Evolutionary conservation across 1,140 invertebrate species (phyloP), one percentile per base, ranked within the genome.

Genomic region (Drosophila tani): DNA sequence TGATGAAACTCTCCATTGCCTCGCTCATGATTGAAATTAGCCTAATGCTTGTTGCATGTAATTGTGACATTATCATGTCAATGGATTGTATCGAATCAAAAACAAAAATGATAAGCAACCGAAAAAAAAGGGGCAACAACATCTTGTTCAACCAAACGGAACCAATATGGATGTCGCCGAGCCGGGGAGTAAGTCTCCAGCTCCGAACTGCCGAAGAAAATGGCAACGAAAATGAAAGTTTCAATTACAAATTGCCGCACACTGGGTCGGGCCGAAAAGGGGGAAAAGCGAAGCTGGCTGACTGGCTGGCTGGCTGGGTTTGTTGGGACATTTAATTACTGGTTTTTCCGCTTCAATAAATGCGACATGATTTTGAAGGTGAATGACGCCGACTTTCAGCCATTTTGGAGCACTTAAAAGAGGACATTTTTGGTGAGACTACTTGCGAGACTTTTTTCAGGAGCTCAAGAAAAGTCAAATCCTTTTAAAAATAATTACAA

Each of bases 221-320:
- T 75, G 69, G 32, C 83, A 87, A 80, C 82, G 80, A 87, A 87
- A 88, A 87, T 81, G 84, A 87, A 87, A 87, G 83, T 87, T 87
- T 87, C 81, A 78, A 83, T 88, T 87, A 88, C 81, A 83, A 77
- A 77, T 71, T 84, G 76, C 65, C 68, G 29, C 76, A 24, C 38
- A 43, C 19, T 45, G 24, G 32, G 43, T 45, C 45, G 63, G 7
- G 41, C 55, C 29, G 38, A 15, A 40, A n/a, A 32, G 50, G 41
- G 43, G 62, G 45, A 77, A 70, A 73, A 64, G 81, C 62, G 43
- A n/a, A 38, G 53, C 51, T 15, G 14, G 2, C 19, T 35, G 40
- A 12, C 38, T 74, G 58, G 38, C 58, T 47, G 59, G 78, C 73
- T 70, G 74, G 57, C 60, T 38, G 35, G 35, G 5, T 14, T 38